Conservation (phyloP, 2,797 vertebrate genomes). For the Mus caroli region DNA sequence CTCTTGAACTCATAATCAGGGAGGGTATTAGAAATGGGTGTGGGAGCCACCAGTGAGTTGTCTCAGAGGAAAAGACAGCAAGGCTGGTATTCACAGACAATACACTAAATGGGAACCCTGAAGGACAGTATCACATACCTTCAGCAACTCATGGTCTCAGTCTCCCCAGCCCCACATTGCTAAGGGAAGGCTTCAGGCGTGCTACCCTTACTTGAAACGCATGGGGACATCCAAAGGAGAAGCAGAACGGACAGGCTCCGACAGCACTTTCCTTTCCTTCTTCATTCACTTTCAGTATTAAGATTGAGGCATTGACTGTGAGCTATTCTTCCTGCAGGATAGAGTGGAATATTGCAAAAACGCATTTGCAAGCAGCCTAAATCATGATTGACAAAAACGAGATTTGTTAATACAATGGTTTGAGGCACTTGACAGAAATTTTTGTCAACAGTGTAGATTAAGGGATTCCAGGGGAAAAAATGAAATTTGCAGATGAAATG, state of each 20-base stretch:
- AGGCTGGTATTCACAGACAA: constrained; percentile 40
- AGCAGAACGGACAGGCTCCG: constrained; percentile 43
- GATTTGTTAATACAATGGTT: constrained; percentile 90
- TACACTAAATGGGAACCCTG: background rate
- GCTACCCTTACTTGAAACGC: constrained; percentile 53
- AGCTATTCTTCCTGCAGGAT: constrained; percentile 74
- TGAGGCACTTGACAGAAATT: constrained; percentile 88
- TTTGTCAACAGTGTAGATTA: constrained; percentile 90
- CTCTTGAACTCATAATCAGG: constrained; percentile 22
- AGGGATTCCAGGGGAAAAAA: constrained; percentile 83
- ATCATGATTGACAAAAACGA: constrained; percentile 89
- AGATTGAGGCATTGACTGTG: constrained; percentile 68
- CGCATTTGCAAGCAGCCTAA: constrained; percentile 81
- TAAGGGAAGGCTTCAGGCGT: constrained; percentile 56
- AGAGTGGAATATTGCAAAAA: constrained; percentile 69
- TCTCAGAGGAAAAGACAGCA: background rate
- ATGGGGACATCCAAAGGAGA: background rate
- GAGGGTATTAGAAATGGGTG: background rate
- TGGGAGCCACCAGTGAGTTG: background rate
- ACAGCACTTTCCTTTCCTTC: constrained; percentile 52
- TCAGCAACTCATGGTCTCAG: constrained; percentile 1
- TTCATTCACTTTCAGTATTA: constrained; percentile 63
- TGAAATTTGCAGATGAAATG: constrained; percentile 88
- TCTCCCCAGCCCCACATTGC: background rate
- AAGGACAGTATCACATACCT: background rate